Evolutionary conservation across 92 coral and sea anemone genomes (phyloP).

Genomic region (Parazoanthus darwini): DNA sequence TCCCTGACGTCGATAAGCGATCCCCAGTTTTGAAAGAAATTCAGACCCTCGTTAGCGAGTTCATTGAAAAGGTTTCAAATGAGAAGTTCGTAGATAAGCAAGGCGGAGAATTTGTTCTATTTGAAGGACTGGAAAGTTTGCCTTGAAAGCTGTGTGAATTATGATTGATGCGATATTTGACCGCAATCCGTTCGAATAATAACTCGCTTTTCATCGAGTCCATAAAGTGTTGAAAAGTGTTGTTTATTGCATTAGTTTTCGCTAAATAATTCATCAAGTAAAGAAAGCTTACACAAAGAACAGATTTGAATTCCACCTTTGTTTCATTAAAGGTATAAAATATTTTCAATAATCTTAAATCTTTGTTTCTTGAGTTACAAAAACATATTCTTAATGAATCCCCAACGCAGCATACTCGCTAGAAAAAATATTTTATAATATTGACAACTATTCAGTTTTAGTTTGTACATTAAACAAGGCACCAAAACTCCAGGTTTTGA

Average conservation of each 20-base stretch:
- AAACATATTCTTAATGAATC: not conserved
- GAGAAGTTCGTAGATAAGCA: slow-evolving; percentile 43
- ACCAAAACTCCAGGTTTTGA: not conserved
- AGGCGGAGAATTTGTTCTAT: slow-evolving; percentile 48
- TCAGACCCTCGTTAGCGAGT: slow-evolving; percentile 45
- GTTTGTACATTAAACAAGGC: not conserved
- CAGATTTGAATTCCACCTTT: not conserved
- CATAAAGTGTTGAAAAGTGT: not conserved
- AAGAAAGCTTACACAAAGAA: not conserved
- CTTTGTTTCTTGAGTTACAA: not conserved
- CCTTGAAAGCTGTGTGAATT: slow-evolving; percentile 36
- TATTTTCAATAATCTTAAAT: not conserved
- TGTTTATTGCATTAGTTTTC: not conserved
- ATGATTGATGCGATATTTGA: not conserved
- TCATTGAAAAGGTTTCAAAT: slow-evolving; percentile 50
- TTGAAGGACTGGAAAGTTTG: slow-evolving; percentile 49
- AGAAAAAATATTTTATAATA: not conserved
- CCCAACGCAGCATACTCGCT: not conserved
- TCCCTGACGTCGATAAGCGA: slow-evolving; percentile 54
- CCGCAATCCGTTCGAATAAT: not conserved
- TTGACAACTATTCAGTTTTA: not conserved
- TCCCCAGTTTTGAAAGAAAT: slow-evolving; percentile 50
- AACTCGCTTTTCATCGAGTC: not conserved
- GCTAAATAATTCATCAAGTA: not conserved
- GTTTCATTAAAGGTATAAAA: not conserved